A percentile compares a stretch with the other conserved stretches of the same genome.
Evolutionary conservation across 2,888 invertebrate species (phyloP).

Genomic region (Parapristionchus giblindavisi): DNA sequence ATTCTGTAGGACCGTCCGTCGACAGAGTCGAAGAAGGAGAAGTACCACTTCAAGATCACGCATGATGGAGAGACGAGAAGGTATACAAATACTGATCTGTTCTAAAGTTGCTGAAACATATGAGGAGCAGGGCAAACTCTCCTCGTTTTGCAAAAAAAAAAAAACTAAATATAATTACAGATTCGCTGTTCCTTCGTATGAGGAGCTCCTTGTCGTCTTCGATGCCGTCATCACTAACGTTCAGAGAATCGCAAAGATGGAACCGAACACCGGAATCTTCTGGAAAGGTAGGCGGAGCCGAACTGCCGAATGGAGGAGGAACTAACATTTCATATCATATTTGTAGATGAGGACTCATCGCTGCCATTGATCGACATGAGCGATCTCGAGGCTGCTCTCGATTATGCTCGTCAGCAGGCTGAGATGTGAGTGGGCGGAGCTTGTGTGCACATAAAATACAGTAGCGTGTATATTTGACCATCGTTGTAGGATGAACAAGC

Average conservation of each 20-base stretch:
- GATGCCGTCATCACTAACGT: background rate
- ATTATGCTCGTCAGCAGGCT: background rate
- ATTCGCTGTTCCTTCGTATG: background rate
- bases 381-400: background rate
- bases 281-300: background rate
- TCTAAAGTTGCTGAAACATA: too few relatives aligned
- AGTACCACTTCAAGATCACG: constrained; percentile 22
- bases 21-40: background rate
- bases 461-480: too few relatives aligned
- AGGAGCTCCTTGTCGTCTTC: background rate
- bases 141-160: too few relatives aligned
- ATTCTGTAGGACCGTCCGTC: too few relatives aligned
- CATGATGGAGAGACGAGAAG: constrained; percentile 4
- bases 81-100: background rate
- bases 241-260: background rate
- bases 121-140: too few relatives aligned
- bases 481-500: constrained; percentile 11
- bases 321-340: background rate
- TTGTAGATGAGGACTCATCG: constrained; percentile 16
- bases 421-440: constrained; percentile 4
- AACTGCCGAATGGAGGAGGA: background rate
- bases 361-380: background rate
- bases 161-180: too few relatives aligned
- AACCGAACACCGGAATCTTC: background rate
- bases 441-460: too few relatives aligned